Evolutionary conservation across 2,797 vertebrate genomes (phyloP), one percentile per base, ranked within the genome.

Genomic region (Onychomys torridus): DNA sequence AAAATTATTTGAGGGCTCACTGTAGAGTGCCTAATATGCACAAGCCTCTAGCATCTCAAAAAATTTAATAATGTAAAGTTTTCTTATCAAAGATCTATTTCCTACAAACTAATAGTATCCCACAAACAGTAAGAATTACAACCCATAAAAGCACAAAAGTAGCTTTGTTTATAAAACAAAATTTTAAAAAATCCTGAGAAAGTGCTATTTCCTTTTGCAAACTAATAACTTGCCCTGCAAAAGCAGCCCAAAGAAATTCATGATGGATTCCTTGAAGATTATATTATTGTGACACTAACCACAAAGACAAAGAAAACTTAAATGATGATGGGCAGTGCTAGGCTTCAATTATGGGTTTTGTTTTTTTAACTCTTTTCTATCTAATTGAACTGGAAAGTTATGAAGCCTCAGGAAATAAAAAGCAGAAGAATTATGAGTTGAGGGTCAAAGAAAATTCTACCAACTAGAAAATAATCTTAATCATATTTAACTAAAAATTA

Each of bases 401-500:
- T 92, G 63, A 89, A 75, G 90, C 92, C 63, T 91, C 95, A 96
- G 75, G 21, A 25, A 40, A 95, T 79, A 61, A 65, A 97, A 88
- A 52, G 32, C 90, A 96, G 77, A 91, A 78, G 29, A 95, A 21
- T 90, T 95, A 95, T 93, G 73, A 96, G 92, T 89, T 19, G 43
- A 90, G 95, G 16, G 79, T 95, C 93, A 57, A 89, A n/a, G n/a
- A 96, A 90, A 87, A 6, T 67, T 87, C 76, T 89, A 96, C 27
- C 86, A 96, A 94, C 8, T 88, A 93, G 55, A 96, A 96, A 96
- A 95, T 52, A 82, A 94, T 11, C 43, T 92, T 91, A 96, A 96
- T 96, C 77, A 78, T n/a, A 93, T 92, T 94, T 93, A 55, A 92
- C 49, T 75, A 92, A 59, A 94, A 93, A 52, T 95, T 23, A 57